Conservation (phyloP, 2,797 vertebrate species). For the Uromys caudimaculatus region DNA sequence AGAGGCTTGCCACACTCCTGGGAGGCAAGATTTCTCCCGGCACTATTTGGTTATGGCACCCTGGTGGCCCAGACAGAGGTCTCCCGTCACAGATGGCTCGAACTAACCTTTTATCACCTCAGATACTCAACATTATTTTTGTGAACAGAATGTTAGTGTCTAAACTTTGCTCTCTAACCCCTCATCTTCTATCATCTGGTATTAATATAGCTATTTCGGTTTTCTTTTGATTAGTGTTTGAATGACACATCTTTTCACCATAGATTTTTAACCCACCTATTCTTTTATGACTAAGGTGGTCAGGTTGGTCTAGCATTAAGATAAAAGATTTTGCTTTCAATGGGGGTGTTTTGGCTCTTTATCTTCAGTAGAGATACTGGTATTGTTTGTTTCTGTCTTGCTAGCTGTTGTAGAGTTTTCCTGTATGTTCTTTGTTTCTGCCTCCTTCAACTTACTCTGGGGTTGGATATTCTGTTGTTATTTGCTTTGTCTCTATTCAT, state of each 20-base stretch:
- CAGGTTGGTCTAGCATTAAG: not conserved
- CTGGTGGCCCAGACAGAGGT: too few species aligned
- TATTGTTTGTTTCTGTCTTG: not conserved
- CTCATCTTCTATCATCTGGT: not conserved
- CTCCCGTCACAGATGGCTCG: too few species aligned
- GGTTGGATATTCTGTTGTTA: not conserved
- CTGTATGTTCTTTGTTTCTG: not conserved
- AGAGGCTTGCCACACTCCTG: too few species aligned
- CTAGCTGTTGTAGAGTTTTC: not conserved
- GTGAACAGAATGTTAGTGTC: not conserved
- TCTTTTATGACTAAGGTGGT: not conserved
- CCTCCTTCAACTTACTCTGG: not conserved
- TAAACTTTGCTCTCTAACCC: not conserved
- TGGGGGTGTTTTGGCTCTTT: not conserved
- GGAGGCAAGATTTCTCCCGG: too few species aligned
- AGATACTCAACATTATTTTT: not conserved
- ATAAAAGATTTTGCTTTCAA: not conserved
- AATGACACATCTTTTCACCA: not conserved
- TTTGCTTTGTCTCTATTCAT: not conserved
- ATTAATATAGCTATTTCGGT: not conserved
- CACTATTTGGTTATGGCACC: too few species aligned
- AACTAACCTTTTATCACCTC: not conserved
- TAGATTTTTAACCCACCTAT: not conserved
- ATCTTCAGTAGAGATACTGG: not conserved
- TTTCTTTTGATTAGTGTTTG: not conserved